Evolutionary conservation across 2,797 vertebrate species (phyloP), one percentile per base, ranked within the genome.

Genomic region (Sebastes wilsoni): DNA sequence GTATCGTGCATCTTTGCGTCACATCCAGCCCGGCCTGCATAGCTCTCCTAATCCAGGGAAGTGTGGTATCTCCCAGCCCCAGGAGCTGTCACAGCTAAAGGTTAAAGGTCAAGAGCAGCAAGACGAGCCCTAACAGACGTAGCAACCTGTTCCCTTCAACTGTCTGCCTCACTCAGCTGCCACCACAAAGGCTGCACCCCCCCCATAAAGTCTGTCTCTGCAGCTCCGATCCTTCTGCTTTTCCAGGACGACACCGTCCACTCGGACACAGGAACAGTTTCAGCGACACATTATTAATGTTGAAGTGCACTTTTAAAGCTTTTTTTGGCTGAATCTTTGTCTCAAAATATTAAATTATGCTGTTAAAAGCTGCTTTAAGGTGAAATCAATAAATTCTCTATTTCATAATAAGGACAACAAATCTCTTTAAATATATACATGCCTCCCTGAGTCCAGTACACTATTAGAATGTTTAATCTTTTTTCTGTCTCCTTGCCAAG

Each of bases 41-140:
- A 0, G 20, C 49, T 52, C 78, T 30, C 60, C 62, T 49, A 67
- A 72, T 72, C 83, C 28, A 25, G 34, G 36, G 77, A 82, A 71
- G 59, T 75, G 59, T 62, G 81, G 82, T 56, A 89, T 91, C 87
- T 83, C 67, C 60, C 77, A n/a, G 75, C 58, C 84, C 66, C 86
- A 59, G 76, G 77, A 87, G 87, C 88, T 84, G 92, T 92, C 92
- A 90, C 87, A 86, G 88, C 81, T 83, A 88, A 94, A 94, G 91
- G 90, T 83, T 70, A 94, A 91, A 91, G 92, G 90, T 94, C 94
- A 90, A 82, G 88, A 92, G 88, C 85, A 66, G 90, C 83, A 77
- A 92, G 93, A 95, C 72, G 83, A 94, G 88, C 87, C 77, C 71
- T 16, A 90, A 93, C 94, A 93, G 94, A 91, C 84, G 81, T 81